Evolutionary conservation across 2,888 invertebrate species (phyloP).

Genomic region (Rotaria magnacalcarata): DNA sequence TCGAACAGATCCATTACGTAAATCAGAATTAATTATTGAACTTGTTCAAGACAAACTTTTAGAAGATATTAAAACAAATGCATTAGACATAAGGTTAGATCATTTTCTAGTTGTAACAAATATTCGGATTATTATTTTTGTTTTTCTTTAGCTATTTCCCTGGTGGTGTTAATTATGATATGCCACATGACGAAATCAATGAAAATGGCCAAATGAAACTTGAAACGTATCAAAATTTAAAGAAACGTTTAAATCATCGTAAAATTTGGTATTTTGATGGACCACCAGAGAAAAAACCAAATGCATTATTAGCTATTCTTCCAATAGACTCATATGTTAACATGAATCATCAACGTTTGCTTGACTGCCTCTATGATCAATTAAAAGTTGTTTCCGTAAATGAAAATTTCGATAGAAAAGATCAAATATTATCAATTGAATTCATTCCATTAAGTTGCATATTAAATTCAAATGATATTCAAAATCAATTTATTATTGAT

Average conservation of each 20-base stretch:
- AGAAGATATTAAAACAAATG: slow-evolving; percentile 4
- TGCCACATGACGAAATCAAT: slow-evolving; percentile 40
- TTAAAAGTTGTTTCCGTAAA: not conserved
- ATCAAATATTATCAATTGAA: slow-evolving; percentile 38
- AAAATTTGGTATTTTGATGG: slow-evolving; percentile 39
- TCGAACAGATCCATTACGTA: not conserved
- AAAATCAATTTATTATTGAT: slow-evolving; percentile 42
- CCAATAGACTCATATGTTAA: slow-evolving; percentile 1
- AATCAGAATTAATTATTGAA: not conserved
- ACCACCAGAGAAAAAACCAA: slow-evolving; percentile 38
- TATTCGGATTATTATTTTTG: not conserved
- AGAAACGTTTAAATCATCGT: slow-evolving; percentile 36
- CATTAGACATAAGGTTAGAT: not conserved
- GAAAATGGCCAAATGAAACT: slow-evolving; percentile 39
- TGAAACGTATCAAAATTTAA: slow-evolving; percentile 44
- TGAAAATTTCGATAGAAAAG: not conserved
- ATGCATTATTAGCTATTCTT: slow-evolving; percentile 32
- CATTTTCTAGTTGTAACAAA: not conserved
- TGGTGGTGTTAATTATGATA: slow-evolving; percentile 43
- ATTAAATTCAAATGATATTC: slow-evolving; percentile 36
- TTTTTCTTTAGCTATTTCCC: slow-evolving; percentile 38
- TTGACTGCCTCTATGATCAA: slow-evolving; percentile 34
- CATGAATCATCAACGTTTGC: slow-evolving; percentile 37
- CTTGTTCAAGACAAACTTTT: not conserved
- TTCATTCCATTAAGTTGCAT: slow-evolving; percentile 40